Evolutionary conservation across 2,797 vertebrate genomes (phyloP), one percentile per base, ranked within the genome.

Genomic region (Selene dorsalis): DNA sequence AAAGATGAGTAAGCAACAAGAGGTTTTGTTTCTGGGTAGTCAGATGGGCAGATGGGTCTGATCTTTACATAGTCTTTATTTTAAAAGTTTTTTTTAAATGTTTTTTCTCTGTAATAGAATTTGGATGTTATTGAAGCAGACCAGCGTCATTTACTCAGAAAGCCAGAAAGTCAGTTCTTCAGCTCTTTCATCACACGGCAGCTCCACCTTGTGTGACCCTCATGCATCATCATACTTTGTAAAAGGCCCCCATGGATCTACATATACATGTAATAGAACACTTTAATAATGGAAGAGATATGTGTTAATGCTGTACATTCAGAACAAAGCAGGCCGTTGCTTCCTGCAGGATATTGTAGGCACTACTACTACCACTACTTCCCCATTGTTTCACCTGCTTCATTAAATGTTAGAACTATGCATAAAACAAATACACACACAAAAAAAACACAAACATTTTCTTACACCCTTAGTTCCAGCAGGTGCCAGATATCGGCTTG

Each of bases 1-100:
- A 70, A 73, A 62, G 71, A 83, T 88, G 80, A 89, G 69, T 79
- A 81, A 78, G 76, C 66, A 72, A 8, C 3, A 18, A 75, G 39
- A 62, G 5, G 32, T 60, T 30, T 67, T 4, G 52, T 52, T 64
- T 67, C 67, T 69, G 20, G 11, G 38, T 20, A 48, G 4, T 13
- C 16, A 55, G 38, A 32, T 32, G 12, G 45, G 20, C 26, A 14
- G n/a, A n/a, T n/a, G n/a, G n/a, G 13, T 57, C 26, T 55, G 45
- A 77, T 75, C 53, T 16, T 20, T 1, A 22, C n/a, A 6, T 45
- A 45, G 28, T 16, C 65, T 30, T 45, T 0, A 9, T 73, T 62
- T 65, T 50, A 26, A 17, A 59, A 17, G 18, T 61, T 52, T 67
- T 62, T 61, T 41, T 38, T 64, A 13, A 13, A 61, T 22, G 11